Evolutionary conservation across 92 coral and sea anemone genomes (phyloP).

Genomic region (Ricordea florida): DNA sequence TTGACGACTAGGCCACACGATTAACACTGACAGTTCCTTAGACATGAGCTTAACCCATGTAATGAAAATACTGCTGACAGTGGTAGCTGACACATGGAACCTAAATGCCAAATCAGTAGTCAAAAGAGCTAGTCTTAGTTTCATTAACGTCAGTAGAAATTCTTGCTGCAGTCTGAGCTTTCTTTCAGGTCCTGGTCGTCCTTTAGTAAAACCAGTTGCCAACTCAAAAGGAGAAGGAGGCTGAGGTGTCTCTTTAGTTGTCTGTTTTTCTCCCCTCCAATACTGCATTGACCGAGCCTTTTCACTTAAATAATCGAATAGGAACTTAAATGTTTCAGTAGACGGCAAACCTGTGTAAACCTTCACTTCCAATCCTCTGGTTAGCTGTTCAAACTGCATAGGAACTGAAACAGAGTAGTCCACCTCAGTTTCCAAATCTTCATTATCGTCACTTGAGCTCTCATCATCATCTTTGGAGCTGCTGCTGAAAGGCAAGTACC

Average conservation of each 20-base stretch:
- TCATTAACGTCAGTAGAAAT: slow-evolving; percentile 62
- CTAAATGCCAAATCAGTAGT: no score
- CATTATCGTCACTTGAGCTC: neutral
- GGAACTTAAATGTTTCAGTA: slow-evolving; percentile 31
- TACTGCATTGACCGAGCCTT: slow-evolving; percentile 66
- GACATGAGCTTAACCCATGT: slow-evolving; percentile 62
- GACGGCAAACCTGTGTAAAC: slow-evolving; percentile 55
- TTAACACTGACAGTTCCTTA: slow-evolving; percentile 62
- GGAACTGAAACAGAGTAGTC: slow-evolving; percentile 3
- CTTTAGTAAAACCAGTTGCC: slow-evolving; percentile 14
- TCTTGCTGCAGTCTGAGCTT: slow-evolving; percentile 49
- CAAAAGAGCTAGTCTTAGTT: slow-evolving; percentile 36
- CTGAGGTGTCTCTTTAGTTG: slow-evolving; percentile 42
- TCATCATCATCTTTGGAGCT: neutral
- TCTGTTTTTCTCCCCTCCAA: slow-evolving; percentile 70
- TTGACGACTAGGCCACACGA: slow-evolving; percentile 57
- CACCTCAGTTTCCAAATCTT: neutral
- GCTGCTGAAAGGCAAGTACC: neutral
- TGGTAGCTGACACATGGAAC: no score
- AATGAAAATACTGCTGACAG: no score
- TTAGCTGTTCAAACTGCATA: slow-evolving; percentile 53
- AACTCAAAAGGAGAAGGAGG: slow-evolving; percentile 17
- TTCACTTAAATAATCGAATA: slow-evolving; percentile 41
- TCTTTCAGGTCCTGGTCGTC: slow-evolving; percentile 34
- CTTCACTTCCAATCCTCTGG: slow-evolving; percentile 37